phyloP scores from a whole-genome alignment of 2,797 vertebrate genomes.

The Sternarchorhynchus goeldii region DNA sequence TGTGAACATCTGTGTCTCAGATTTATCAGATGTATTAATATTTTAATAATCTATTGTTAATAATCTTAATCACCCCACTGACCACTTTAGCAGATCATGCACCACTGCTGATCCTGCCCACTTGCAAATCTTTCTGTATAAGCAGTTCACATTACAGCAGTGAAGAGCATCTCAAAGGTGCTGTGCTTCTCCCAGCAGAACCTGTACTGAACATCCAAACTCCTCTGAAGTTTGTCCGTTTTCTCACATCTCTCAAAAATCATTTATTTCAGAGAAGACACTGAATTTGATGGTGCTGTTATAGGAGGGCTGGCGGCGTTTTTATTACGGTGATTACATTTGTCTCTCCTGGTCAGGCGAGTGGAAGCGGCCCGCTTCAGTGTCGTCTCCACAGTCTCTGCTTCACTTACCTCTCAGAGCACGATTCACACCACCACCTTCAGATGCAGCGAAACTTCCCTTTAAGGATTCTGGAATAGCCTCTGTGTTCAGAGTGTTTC shows the following conservation, averaged over 20 bases:
- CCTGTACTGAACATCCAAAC: not conserved
- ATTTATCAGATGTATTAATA: no score
- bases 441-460: not conserved
- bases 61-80: not conserved
- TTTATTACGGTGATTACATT: constrained; percentile 33
- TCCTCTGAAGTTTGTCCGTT: not conserved
- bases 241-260: not conserved
- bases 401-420: constrained; percentile 5
- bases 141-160: not conserved
- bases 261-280: not conserved
- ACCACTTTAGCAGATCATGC: not conserved
- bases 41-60: no score
- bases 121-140: not conserved
- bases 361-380: constrained; percentile 19
- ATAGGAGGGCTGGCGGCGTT: not conserved
- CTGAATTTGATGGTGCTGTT: not conserved
- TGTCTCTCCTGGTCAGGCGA: constrained; percentile 26
- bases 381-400: not conserved
- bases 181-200: constrained; percentile 1
- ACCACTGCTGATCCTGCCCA: not conserved
- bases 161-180: not conserved
- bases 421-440: not conserved
- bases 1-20: not conserved
- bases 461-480: not conserved
- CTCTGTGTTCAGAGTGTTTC: not conserved